These are phyloP conservation scores for Seriola aureovittata DNA, from an alignment of 2,113 vertebrate species.

Conservation along the genomic window DNA sequence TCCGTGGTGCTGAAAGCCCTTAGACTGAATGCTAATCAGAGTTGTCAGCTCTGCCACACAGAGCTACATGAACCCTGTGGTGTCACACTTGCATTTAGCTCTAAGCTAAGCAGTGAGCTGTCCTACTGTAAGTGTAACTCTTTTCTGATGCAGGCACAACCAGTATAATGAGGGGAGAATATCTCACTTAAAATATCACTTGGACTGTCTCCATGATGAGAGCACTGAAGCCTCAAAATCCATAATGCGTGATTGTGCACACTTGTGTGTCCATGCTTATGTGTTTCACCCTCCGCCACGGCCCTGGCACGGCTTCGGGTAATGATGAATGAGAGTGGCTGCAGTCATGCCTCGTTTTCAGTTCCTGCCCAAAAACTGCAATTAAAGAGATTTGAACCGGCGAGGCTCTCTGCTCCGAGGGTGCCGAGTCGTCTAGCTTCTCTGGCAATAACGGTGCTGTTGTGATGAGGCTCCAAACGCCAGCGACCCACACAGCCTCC, in stretches of 20 bases:
- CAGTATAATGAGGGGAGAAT: neutral
- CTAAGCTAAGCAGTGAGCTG: neutral
- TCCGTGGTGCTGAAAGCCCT: slow-evolving; percentile 70
- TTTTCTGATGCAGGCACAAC: neutral
- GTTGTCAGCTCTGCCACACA: slow-evolving; percentile 43
- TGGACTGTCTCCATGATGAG: neutral
- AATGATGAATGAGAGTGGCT: neutral
- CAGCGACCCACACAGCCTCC: neutral
- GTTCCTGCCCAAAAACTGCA: neutral
- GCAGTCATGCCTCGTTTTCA: slow-evolving; percentile 1
- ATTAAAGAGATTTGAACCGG: slow-evolving; percentile 28
- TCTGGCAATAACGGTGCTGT: neutral
- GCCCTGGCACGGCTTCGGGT: neutral
- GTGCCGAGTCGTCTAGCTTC: neutral
- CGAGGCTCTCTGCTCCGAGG: neutral
- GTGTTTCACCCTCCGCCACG: neutral
- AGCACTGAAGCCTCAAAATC: neutral
- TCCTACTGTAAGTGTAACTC: neutral
- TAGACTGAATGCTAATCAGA: slow-evolving; percentile 38
- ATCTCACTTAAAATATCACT: neutral
- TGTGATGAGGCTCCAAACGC: neutral
- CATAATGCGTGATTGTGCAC: neutral
- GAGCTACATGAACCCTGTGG: slow-evolving; percentile 34
- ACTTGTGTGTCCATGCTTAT: too few relatives aligned
- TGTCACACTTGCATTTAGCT: slow-evolving; percentile 23